Percentiles rank a stretch among this genome's conserved stretches.
phyloP scores from a whole-genome alignment of 2,797 vertebrate genomes.

The Novumbra hubbsi region DNA sequence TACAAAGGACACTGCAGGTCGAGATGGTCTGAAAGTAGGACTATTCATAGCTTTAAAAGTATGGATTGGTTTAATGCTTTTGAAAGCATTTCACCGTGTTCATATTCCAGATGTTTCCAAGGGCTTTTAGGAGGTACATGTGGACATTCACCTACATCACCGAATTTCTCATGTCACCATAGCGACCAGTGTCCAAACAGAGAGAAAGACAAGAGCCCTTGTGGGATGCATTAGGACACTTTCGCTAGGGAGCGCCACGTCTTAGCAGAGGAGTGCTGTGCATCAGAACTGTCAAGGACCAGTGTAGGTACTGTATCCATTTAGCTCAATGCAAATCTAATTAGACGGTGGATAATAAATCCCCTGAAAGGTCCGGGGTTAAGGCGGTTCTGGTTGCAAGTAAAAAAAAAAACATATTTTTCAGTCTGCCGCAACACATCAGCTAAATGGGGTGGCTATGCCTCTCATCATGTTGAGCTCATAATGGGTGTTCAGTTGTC shows the following conservation, averaged over 20 bases:
- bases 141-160: neutral
- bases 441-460: neutral
- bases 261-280: neutral
- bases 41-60: neutral
- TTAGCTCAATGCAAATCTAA: neutral
- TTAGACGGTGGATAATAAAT: neutral
- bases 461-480: neutral
- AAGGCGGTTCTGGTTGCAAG: neutral
- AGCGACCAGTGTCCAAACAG: neutral
- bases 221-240: neutral
- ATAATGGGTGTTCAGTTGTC: neutral
- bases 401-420: neutral
- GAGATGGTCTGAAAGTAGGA: neutral
- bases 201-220: neutral
- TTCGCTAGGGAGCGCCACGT: neutral
- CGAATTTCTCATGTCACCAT: neutral
- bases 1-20: neutral
- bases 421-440: neutral
- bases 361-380: neutral
- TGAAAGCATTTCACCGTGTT: neutral
- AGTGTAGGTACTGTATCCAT: neutral
- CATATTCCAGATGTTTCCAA: neutral
- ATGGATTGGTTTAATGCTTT: neutral
- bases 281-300: neutral
- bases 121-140: neutral